phyloP scores from a whole-genome alignment of 2,797 vertebrate species.

The Enteromius anoplus region DNA sequence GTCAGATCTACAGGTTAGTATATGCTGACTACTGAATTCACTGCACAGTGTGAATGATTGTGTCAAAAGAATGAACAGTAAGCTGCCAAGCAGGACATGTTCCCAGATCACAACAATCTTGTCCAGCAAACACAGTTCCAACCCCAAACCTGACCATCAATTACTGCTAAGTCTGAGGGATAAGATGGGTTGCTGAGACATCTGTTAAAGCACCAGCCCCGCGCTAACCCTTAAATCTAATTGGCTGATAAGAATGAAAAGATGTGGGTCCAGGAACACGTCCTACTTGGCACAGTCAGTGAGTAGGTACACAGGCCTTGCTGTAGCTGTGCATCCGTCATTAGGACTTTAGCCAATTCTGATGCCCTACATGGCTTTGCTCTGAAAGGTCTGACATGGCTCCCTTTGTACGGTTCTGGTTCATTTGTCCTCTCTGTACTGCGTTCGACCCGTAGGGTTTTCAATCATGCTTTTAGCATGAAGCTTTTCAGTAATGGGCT shows the following conservation, averaged over 20 bases:
- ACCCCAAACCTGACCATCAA: neutral
- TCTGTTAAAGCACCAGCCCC: neutral
- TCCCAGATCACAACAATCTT: slow-evolving; percentile 1
- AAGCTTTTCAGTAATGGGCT: slow-evolving; percentile 46
- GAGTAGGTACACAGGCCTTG: slow-evolving; percentile 4
- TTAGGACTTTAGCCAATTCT: slow-evolving; percentile 19
- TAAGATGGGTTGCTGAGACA: neutral
- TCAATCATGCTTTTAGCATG: slow-evolving; percentile 47
- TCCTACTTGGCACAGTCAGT: slow-evolving; percentile 8
- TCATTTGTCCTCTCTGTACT: slow-evolving; percentile 30
- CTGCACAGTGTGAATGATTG: neutral
- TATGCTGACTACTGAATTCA: neutral
- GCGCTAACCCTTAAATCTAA: slow-evolving; percentile 10
- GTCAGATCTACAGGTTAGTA: slow-evolving; percentile 6
- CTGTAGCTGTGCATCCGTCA: neutral
- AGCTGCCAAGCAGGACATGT: neutral
- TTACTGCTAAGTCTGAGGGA: neutral
- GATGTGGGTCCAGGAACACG: neutral
- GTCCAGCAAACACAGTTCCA: neutral
- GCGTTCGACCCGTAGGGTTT: slow-evolving; percentile 21
- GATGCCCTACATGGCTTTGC: slow-evolving; percentile 14
- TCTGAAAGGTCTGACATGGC: slow-evolving; percentile 34
- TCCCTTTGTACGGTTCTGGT: slow-evolving; percentile 29
- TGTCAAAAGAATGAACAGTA: neutral
- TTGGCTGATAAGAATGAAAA: slow-evolving; percentile 13